Conservation (phyloP, 1,140 invertebrate genomes). For the Leptinotarsa lineolata region DNA sequence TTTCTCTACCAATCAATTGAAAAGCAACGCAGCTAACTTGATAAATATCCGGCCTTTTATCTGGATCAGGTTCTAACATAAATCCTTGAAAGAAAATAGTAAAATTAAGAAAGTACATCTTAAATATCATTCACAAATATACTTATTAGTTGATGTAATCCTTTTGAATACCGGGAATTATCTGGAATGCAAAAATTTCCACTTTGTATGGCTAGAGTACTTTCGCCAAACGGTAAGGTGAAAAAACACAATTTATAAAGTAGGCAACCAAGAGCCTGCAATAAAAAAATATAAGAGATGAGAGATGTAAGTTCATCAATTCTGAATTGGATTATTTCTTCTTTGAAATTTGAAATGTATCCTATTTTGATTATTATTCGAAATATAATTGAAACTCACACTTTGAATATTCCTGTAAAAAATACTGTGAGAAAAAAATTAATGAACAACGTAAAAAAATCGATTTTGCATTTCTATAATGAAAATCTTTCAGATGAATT, state of each 20-base stretch:
- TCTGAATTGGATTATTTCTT: too few relatives aligned
- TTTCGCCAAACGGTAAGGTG: slow-evolving; percentile 91
- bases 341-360: too few relatives aligned
- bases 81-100: slow-evolving; percentile 62
- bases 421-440: too few relatives aligned
- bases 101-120: not conserved
- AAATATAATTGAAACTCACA: too few relatives aligned
- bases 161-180: slow-evolving; percentile 74
- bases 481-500: too few relatives aligned
- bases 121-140: slow-evolving; percentile 39
- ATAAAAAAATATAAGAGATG: slow-evolving; percentile 27
- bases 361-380: too few relatives aligned
- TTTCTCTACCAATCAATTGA: slow-evolving; percentile 72
- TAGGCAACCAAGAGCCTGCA: slow-evolving; percentile 85
- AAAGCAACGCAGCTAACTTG: slow-evolving; percentile 85
- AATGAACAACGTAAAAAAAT: too few relatives aligned
- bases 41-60: slow-evolving; percentile 85
- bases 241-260: slow-evolving; percentile 93
- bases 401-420: too few relatives aligned
- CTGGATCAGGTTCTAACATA: slow-evolving; percentile 83
- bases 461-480: too few relatives aligned
- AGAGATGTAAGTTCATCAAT: too few relatives aligned
- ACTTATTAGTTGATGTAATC: slow-evolving; percentile 63
- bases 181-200: slow-evolving; percentile 88
- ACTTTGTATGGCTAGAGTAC: slow-evolving; percentile 89